Conservation (phyloP, 2,797 vertebrate species). For the Enteromius viviparus region DNA sequence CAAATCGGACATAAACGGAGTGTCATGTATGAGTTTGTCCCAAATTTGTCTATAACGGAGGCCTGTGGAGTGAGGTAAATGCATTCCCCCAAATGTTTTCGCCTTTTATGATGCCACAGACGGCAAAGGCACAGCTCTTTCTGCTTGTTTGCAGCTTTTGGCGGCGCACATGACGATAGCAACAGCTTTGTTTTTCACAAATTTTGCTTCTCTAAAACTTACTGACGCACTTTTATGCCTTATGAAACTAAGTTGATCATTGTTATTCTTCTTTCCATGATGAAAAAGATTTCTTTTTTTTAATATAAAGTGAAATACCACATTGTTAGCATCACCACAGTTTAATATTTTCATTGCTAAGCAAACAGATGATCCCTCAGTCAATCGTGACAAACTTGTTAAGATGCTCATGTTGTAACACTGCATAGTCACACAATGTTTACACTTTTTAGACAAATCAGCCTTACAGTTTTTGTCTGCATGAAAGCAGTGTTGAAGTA, state of each 20-base stretch:
- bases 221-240: background rate
- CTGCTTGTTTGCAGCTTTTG: background rate
- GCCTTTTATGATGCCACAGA: background rate
- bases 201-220: background rate
- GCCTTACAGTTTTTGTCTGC: background rate
- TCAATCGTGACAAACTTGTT: background rate
- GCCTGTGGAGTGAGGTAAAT: background rate
- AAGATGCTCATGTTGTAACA: background rate
- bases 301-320: background rate
- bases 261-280: background rate
- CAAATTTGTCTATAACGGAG: background rate
- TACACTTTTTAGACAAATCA: background rate
- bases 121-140: background rate
- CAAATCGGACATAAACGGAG: background rate
- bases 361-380: background rate
- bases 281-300: background rate
- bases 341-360: background rate
- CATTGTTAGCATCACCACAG: background rate
- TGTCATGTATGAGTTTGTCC: background rate
- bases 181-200: background rate
- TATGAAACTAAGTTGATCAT: background rate
- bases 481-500: too few species aligned
- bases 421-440: background rate
- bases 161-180: too few species aligned
- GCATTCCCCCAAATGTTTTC: background rate